Base-by-base conservation (phyloP, 2,797 vertebrate species). In the Neosilurus hyrtlii region DNA sequence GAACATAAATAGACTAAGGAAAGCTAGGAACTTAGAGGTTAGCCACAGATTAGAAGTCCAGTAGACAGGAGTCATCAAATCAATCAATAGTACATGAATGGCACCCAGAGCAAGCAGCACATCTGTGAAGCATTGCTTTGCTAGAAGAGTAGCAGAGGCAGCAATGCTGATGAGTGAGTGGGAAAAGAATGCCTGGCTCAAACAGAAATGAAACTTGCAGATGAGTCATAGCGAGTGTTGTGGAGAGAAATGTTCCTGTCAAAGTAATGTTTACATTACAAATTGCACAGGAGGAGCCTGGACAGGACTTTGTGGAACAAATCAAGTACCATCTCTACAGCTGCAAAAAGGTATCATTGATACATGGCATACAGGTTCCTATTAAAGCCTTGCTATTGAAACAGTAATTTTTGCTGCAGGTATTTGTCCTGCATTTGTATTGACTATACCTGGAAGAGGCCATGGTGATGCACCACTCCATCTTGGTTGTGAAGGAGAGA, bases 401-500 rank as follows among this genome's bases (percentile, higher is more conserved):
- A 2, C 15, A 51, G 9, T 12, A 20, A 51, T 51, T 70, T 43
- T 70, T 22, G 20, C 67, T 24, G 14, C 8, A 24, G 61, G n/a
- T 3, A 51, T 30, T 15, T 52, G n/a, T 16, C 61, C 65, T 52
- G 16, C 30, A 43, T 52, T 20, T 12, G 9, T 77, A 43, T 49
- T n/a, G 15, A 20, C 70, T n/a, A 86, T 94, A 99, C 98, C 96
- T 99, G 97, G 89, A 99, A 99, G 86, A 99, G 98, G 83, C 98
- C 97, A 0, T 99, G 98, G 86, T 99, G 98, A 91, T 99, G 98
- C 68, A 99, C 98, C 87, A 99, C 98, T 14, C 98, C 98, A 2
- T 99, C 98, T 91, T 99, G 98, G 89, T 95, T 97, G 93, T 98
- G 97, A 67, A 99, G 94, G 74, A 99, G 94, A 83, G 98, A 99